Evolutionary conservation across 2,113 vertebrate genomes (phyloP).

Genomic region (Burhinus oedicnemus): DNA sequence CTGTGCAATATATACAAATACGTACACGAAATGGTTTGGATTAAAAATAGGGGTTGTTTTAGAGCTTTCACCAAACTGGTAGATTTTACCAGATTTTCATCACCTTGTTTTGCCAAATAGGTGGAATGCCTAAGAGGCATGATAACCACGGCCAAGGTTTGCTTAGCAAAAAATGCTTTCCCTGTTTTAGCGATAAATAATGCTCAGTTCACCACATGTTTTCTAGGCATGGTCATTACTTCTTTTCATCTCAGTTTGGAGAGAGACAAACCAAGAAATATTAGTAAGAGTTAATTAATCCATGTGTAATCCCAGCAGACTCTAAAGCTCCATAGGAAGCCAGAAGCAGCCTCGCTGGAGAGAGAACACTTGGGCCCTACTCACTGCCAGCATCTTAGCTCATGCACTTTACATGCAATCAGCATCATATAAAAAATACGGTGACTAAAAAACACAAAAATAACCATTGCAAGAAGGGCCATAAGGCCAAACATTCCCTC

Average conservation of each 20-base stretch:
- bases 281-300: neutral
- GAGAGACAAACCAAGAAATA: neutral
- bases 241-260: neutral
- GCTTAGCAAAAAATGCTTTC: neutral
- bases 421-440: neutral
- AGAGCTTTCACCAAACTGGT: neutral
- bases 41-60: neutral
- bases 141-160: neutral
- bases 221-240: neutral
- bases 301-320: neutral
- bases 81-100: neutral
- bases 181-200: neutral
- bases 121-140: neutral
- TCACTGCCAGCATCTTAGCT: neutral
- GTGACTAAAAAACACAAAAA: constrained; percentile 10
- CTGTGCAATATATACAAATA: neutral
- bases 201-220: neutral
- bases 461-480: neutral
- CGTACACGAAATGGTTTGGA: neutral
- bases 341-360: neutral
- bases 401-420: constrained; percentile 9
- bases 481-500: neutral
- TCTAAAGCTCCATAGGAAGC: neutral
- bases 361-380: neutral
- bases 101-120: neutral